phyloP scores from a whole-genome alignment of 2,888 invertebrate genomes.

The Drepanosiphum platanoidis region DNA sequence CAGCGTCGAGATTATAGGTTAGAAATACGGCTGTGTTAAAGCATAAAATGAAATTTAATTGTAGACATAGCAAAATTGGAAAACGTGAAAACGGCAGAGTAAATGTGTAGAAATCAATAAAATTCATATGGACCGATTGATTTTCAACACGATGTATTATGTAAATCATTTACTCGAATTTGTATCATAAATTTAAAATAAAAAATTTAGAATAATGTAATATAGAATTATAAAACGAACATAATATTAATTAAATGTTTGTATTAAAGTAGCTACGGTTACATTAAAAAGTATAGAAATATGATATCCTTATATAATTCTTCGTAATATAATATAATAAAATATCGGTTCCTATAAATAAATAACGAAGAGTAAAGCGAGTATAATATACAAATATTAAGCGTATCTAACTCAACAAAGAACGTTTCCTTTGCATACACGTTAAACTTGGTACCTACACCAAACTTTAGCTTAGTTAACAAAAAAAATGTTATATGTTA shows the following conservation, averaged over 20 bases:
- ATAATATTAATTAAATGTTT: not conserved
- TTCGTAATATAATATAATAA: not conserved
- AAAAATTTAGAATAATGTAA: not conserved
- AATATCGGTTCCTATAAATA: not conserved
- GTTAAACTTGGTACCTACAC: not conserved
- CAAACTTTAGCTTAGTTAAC: slow-evolving; percentile 30
- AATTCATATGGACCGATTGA: no score
- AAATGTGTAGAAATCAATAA: no score
- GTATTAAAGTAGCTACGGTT: not conserved
- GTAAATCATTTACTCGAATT: no score
- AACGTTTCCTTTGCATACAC: not conserved
- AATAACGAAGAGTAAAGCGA: not conserved
- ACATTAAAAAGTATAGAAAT: not conserved
- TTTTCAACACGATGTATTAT: no score
- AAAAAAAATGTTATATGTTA: slow-evolving; percentile 16
- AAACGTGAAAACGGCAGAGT: no score
- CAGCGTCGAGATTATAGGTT: not conserved
- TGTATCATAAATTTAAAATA: not conserved
- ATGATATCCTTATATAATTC: not conserved
- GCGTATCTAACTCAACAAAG: not conserved
- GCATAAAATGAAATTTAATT: not conserved
- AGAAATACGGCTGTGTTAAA: not conserved
- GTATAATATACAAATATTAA: not conserved
- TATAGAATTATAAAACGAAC: not conserved
- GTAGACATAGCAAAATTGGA: no score